A percentile compares a stretch with the other conserved stretches of the same genome.
These are phyloP conservation scores for Oryzias sinensis DNA, from an alignment of 2,797 vertebrate species.

Conservation along the genomic window DNA sequence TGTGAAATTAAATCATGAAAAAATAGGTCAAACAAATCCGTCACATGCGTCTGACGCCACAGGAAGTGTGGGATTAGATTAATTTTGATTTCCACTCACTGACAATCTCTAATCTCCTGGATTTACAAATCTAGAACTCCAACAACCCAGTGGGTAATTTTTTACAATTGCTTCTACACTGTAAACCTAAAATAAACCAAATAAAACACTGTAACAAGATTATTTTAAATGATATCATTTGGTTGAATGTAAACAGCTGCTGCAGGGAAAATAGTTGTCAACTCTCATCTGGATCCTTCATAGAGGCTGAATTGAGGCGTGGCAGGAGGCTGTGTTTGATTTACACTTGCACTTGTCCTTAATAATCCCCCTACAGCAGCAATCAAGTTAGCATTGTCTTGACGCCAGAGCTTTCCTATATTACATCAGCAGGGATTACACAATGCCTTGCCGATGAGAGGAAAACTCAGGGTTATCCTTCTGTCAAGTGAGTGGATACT, in stretches of 20 bases:
- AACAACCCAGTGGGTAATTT: constrained; percentile 11
- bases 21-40: constrained; percentile 25
- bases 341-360: constrained; percentile 44
- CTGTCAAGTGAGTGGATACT: constrained; percentile 42
- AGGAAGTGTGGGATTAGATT: constrained; percentile 25
- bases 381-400: constrained; percentile 60
- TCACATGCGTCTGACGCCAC: constrained; percentile 9
- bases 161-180: constrained; percentile 4
- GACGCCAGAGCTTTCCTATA: constrained; percentile 50
- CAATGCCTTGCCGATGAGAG: constrained; percentile 33
- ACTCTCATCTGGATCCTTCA: constrained; percentile 8
- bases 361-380: constrained; percentile 65
- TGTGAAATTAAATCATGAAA: constrained; percentile 4
- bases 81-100: constrained; percentile 22
- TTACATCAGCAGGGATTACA: constrained; percentile 67
- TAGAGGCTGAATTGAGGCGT: constrained; percentile 12
- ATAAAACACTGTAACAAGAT: background rate
- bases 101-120: constrained; percentile 26
- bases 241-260: background rate
- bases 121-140: constrained; percentile 13
- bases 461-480: constrained; percentile 44
- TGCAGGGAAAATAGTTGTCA: background rate
- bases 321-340: constrained; percentile 30
- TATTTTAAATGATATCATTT: background rate
- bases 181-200: background rate